These are phyloP conservation scores for Cricetomys ansorgei DNA, from an alignment of 2,113 vertebrate species.

Conservation along the genomic window DNA sequence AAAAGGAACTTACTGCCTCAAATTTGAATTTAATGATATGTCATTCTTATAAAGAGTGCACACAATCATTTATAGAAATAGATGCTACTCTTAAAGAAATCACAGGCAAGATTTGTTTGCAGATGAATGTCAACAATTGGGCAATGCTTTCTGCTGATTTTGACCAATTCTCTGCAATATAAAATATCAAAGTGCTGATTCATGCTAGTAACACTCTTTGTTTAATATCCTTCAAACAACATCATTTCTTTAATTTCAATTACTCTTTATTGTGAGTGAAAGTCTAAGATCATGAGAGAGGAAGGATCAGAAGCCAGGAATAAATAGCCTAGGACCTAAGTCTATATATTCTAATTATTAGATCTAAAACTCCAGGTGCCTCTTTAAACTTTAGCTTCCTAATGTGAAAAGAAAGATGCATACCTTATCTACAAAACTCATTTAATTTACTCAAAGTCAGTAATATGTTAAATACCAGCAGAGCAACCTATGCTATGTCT, in stretches of 20 bases:
- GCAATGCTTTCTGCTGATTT: slow-evolving; percentile 11
- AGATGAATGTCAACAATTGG: neutral
- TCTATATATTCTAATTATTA: neutral
- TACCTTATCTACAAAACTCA: neutral
- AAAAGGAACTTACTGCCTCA: slow-evolving; percentile 44
- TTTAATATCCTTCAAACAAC: neutral
- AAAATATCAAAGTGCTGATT: neutral
- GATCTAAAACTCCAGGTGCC: neutral
- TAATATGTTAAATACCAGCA: neutral
- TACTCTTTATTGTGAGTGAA: neutral
- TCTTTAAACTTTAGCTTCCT: neutral
- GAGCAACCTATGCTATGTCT: neutral
- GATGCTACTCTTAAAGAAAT: neutral
- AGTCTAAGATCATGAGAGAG: neutral
- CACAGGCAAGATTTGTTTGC: neutral
- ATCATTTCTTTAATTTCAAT: neutral
- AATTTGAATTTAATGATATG: slow-evolving; percentile 32
- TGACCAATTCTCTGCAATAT: neutral
- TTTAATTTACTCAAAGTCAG: slow-evolving; percentile 5
- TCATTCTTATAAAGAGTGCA: neutral
- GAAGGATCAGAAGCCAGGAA: neutral
- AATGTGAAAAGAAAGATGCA: neutral
- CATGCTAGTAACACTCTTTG: neutral
- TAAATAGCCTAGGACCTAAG: neutral
- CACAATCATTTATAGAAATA: neutral